These are phyloP conservation scores for Caradrina clavipalpis DNA, from an alignment of 2,888 invertebrate species.

Conservation along the genomic window DNA sequence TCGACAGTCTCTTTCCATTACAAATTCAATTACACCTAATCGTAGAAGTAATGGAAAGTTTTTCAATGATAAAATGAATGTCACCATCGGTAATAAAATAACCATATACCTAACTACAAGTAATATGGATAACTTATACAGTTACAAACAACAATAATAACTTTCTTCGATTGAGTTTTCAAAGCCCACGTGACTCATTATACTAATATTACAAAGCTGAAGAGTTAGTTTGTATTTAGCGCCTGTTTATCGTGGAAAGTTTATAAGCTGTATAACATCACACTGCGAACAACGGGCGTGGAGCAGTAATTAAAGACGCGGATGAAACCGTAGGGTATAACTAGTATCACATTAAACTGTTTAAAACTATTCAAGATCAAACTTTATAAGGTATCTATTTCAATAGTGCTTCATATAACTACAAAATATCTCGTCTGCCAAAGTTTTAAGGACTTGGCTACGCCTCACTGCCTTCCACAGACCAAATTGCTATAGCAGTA, in stretches of 20 bases:
- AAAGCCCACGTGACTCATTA: no score
- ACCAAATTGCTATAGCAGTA: constrained; percentile 6
- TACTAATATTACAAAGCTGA: no score
- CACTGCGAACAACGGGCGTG: no score
- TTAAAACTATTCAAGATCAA: constrained; percentile 1
- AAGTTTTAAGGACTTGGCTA: constrained; percentile 10
- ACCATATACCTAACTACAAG: no score
- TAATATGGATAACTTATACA: neutral
- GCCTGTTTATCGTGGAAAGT: no score
- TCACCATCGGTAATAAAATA: no score
- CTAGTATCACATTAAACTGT: no score
- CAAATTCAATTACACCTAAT: neutral
- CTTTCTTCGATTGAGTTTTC: neutral
- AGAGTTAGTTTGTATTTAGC: no score
- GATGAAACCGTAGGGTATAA: no score
- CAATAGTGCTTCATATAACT: neutral
- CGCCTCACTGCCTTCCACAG: constrained; percentile 8
- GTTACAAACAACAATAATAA: neutral
- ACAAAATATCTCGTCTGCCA: neutral
- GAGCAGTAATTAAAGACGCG: no score
- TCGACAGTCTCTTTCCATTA: neutral
- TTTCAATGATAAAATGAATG: no score
- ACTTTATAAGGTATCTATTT: constrained; percentile 16
- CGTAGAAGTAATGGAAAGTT: neutral
- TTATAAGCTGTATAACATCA: no score